Conservation (phyloP, 2,113 vertebrate species). For the Scatophagus argus region DNA sequence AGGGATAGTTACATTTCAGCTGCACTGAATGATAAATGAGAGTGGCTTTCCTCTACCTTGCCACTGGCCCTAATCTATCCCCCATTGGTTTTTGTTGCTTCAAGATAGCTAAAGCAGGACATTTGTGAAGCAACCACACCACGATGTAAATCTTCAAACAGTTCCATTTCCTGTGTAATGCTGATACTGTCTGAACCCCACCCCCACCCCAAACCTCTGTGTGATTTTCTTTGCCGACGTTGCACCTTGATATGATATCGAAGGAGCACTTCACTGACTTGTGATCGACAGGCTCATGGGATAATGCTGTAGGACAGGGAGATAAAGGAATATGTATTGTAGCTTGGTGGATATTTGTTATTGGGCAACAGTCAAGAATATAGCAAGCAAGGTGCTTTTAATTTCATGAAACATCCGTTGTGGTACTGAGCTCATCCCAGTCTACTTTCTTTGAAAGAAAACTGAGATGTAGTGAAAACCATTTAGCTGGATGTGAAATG, state of each 20-base stretch:
- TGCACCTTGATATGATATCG: constrained; percentile 68
- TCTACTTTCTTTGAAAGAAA: background rate
- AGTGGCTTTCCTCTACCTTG: constrained; percentile 23
- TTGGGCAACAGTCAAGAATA: constrained; percentile 54
- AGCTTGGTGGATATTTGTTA: constrained; percentile 65
- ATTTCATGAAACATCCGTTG: constrained; percentile 61
- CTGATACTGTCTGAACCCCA: constrained; percentile 32
- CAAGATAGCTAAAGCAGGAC: constrained; percentile 55
- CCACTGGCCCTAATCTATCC: constrained; percentile 30
- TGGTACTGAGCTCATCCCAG: constrained; percentile 31
- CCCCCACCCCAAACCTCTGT: constrained; percentile 5
- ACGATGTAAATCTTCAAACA: constrained; percentile 71
- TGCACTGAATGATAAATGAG: constrained; percentile 52
- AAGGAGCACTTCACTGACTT: constrained; percentile 57
- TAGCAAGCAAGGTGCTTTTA: constrained; percentile 61
- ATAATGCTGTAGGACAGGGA: constrained; percentile 47
- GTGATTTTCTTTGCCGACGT: constrained; percentile 31
- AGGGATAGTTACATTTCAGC: constrained; percentile 28
- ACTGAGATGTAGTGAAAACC: background rate
- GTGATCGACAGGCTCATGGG: constrained; percentile 67
- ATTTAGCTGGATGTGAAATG: constrained; percentile 23
- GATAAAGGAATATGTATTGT: constrained; percentile 70
- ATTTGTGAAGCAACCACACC: constrained; percentile 43
- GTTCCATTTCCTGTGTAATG: constrained; percentile 64
- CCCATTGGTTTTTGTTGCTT: constrained; percentile 40